Conservation (phyloP, 1,140 invertebrate species). For the Scaptomyza hsui region DNA sequence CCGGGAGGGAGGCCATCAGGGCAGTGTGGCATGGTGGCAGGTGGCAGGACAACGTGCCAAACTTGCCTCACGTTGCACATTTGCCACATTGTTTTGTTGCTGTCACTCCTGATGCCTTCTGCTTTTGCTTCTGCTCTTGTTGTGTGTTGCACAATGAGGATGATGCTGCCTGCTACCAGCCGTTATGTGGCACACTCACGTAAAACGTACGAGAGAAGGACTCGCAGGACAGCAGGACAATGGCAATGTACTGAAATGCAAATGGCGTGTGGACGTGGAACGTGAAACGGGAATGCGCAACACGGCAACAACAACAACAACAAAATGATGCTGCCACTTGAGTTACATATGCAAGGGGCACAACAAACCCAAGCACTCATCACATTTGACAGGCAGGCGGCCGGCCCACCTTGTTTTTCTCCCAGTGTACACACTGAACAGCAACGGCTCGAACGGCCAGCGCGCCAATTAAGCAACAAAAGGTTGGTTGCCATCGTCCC, state of each 20-base stretch:
- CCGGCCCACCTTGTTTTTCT: conserved; percentile 42
- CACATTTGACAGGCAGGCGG: neutral
- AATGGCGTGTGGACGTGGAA: conserved; percentile 74
- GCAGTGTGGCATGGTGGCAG: neutral
- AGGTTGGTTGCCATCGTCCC: conserved; percentile 22
- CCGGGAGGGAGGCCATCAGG: neutral
- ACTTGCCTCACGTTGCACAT: conserved; percentile 63
- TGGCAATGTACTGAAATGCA: conserved; percentile 62
- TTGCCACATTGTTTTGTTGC: conserved; percentile 76
- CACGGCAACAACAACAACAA: conserved; percentile 32
- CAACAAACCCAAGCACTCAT: neutral
- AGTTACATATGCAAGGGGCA: neutral
- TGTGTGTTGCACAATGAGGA: conserved; percentile 48
- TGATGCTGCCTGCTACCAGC: conserved; percentile 6
- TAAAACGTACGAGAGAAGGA: conserved; percentile 32
- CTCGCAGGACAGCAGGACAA: conserved; percentile 56
- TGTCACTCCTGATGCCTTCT: conserved; percentile 50
- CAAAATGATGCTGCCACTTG: neutral
- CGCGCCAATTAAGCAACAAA: conserved; percentile 78
- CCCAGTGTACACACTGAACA: conserved; percentile 53
- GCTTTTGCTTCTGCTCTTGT: conserved; percentile 43
- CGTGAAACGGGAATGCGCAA: conserved; percentile 60
- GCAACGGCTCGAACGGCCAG: conserved; percentile 35
- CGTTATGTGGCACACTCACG: conserved; percentile 71
- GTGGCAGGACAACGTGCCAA: conserved; percentile 32